Percentiles rank a stretch among this genome's conserved stretches.
phyloP scores from a whole-genome alignment of 2,888 invertebrate species.

The Habroteleia sp. region DNA sequence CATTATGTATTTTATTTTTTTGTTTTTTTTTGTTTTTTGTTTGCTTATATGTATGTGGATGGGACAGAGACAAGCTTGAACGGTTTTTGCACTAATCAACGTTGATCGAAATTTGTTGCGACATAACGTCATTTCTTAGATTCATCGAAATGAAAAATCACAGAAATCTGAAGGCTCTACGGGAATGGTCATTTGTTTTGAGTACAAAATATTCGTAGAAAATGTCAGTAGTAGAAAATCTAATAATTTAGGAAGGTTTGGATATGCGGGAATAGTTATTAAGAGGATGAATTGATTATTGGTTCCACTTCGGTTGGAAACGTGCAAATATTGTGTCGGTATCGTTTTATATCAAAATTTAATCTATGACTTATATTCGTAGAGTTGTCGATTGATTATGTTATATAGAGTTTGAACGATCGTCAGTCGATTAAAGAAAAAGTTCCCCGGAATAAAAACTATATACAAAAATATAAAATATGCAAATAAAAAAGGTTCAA shows the following conservation, averaged over 20 bases:
- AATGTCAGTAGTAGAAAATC: slow-evolving; percentile 38
- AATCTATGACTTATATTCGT: too few relatives aligned
- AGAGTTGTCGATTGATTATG: slow-evolving; percentile 1
- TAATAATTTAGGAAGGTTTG: slow-evolving; percentile 21
- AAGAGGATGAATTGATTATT: slow-evolving; percentile 1
- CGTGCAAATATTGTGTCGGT: too few relatives aligned
- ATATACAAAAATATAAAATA: slow-evolving; percentile 25
- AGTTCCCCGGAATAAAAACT: too few relatives aligned
- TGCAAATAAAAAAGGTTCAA: slow-evolving; percentile 15
- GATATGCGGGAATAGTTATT: slow-evolving; percentile 30
- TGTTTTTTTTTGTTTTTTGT: slow-evolving; percentile 43
- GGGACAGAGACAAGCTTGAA: slow-evolving; percentile 48
- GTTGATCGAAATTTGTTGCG: slow-evolving; percentile 51
- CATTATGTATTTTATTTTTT: slow-evolving; percentile 25
- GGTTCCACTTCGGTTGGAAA: neutral
- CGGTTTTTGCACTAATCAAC: slow-evolving; percentile 19
- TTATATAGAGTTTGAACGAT: neutral
- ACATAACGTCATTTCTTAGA: neutral
- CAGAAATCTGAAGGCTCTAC: slow-evolving; percentile 6
- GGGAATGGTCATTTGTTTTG: slow-evolving; percentile 25
- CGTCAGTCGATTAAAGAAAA: too few relatives aligned
- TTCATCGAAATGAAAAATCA: slow-evolving; percentile 27
- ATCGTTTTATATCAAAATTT: too few relatives aligned
- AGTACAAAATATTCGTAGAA: slow-evolving; percentile 47
- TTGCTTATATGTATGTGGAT: slow-evolving; percentile 62